Evolutionary conservation across 2,888 invertebrate species (phyloP), one percentile per base, ranked within the genome.

Genomic region (Drosophila flavopinicola): DNA sequence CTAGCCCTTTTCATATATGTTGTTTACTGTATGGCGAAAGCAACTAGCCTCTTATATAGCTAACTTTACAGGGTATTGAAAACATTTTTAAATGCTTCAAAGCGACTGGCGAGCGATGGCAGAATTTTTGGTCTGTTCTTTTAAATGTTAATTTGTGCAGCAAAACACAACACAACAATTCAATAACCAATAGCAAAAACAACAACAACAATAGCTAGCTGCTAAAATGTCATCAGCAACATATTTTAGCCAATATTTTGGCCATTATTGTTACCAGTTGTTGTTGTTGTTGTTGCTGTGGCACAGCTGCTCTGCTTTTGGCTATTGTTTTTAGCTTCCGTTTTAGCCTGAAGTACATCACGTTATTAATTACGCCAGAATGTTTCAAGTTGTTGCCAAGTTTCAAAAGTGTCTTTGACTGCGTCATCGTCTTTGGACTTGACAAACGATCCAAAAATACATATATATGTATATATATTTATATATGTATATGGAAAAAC

Each of bases 151-250:
- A 76, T 76, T 78, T 75, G 65, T 66, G 64, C 66, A 53, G 44
- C 66, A 42, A 49, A 65, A 53, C 65, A 87, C 66, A 42, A 49
- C 66, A 53, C 65, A 87, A 85, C 86, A 78, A 85, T 87, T 87
- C 87, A 87, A 83, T 83, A 87, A 75, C 60, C 64, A 67, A 79
- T 56, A 74, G 32, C 20, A 20, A 20, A 3, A 20, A 20, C 20
- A 20, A 15, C 47, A 44, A 15, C 32, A 49, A 20, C 25, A 24
- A 57, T 45, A 38, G 48, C 51, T 32, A 49, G 23, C 57, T 73
- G 53, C 23, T n/a, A 53, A 76, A 76, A 76, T 76, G 75, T 76
- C 75, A 76, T 66, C 74, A 61, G 56, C 69, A 66, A 61, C 66
- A 74, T 66, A 65, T 70, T 70, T 78, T 66, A 56, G 51, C 38